A percentile compares a stretch with the other conserved stretches of the same genome.
Evolutionary conservation across 2,113 vertebrate genomes (phyloP).

Genomic region (Tragulus kanchil): DNA sequence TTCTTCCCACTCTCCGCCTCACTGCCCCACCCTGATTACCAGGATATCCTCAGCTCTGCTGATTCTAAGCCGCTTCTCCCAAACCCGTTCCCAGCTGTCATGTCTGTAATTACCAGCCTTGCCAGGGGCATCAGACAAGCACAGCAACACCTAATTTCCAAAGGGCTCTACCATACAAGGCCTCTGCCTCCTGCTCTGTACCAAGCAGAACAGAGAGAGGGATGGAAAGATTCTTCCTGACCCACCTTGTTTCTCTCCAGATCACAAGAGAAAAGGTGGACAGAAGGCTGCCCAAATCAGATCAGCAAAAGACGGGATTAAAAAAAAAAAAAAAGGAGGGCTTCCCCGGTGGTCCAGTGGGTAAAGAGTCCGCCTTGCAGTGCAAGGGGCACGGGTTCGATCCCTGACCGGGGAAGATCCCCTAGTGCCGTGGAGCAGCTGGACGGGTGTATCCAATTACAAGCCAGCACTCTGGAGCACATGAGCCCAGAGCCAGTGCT

Average conservation of each 20-base stretch:
- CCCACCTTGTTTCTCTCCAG: not conserved
- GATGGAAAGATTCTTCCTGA: not conserved
- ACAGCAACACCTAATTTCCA: conserved; percentile 66
- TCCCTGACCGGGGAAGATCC: too few relatives aligned
- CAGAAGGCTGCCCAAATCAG: not conserved
- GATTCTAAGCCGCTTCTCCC: conserved; percentile 53
- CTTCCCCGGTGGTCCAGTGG: too few relatives aligned
- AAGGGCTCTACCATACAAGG: not conserved
- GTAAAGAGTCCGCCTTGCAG: too few relatives aligned
- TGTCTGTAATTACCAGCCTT: conserved; percentile 77
- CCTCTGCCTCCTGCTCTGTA: conserved; percentile 17
- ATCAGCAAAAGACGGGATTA: not conserved
- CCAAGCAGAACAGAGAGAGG: not conserved
- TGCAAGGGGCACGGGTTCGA: too few relatives aligned
- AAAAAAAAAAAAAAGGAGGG: not conserved
- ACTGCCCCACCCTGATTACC: conserved; percentile 64
- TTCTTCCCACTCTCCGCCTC: conserved; percentile 38
- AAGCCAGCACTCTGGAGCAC: too few relatives aligned
- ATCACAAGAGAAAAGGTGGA: not conserved
- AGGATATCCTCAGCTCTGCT: conserved; percentile 56
- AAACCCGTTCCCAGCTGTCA: conserved; percentile 64
- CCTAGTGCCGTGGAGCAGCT: too few relatives aligned
- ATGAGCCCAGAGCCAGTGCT: too few relatives aligned
- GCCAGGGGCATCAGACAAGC: conserved; percentile 58
- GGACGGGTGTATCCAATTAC: too few relatives aligned